Evolutionary conservation across 2,113 vertebrate genomes (phyloP).

Genomic region (Xyliphius kryptos): DNA sequence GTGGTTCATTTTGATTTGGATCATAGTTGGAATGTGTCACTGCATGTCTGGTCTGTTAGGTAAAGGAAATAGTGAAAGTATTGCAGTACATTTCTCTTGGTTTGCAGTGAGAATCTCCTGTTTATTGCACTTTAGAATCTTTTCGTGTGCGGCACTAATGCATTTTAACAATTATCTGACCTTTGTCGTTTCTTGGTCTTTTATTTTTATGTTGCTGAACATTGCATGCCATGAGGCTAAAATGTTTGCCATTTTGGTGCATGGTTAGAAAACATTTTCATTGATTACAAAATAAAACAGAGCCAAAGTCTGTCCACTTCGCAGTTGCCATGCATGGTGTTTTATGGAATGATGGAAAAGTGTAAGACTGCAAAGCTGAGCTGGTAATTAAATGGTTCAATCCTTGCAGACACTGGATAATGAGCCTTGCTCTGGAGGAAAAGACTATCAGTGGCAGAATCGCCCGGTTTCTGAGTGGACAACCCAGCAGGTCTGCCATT

Average conservation of each 20-base stretch:
- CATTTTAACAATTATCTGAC: not conserved
- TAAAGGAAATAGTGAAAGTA: not conserved
- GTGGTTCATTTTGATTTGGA: conserved; percentile 1
- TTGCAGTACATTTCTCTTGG: not conserved
- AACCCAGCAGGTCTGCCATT: conserved; percentile 80
- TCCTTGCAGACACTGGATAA: conserved; percentile 74
- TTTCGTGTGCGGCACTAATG: too few species aligned
- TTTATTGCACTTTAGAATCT: not conserved
- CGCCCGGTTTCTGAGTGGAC: conserved; percentile 79
- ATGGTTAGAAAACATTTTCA: not conserved
- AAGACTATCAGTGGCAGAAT: conserved; percentile 83
- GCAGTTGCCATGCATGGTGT: conserved; percentile 1
- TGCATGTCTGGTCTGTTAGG: not conserved
- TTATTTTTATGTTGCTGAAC: not conserved
- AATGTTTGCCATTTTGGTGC: not conserved
- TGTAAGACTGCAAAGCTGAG: too few species aligned
- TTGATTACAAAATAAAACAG: not conserved
- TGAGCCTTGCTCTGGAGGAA: conserved; percentile 65
- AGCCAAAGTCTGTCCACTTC: not conserved
- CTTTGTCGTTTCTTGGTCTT: not conserved
- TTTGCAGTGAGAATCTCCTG: not conserved
- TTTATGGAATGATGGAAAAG: too few species aligned
- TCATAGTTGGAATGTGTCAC: not conserved
- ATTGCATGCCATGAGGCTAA: conserved; percentile 11
- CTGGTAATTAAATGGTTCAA: too few species aligned